A percentile compares a stretch with the other conserved stretches of the same genome.
phyloP scores from a whole-genome alignment of 2,113 vertebrate genomes.

The Crotalus viridis region DNA sequence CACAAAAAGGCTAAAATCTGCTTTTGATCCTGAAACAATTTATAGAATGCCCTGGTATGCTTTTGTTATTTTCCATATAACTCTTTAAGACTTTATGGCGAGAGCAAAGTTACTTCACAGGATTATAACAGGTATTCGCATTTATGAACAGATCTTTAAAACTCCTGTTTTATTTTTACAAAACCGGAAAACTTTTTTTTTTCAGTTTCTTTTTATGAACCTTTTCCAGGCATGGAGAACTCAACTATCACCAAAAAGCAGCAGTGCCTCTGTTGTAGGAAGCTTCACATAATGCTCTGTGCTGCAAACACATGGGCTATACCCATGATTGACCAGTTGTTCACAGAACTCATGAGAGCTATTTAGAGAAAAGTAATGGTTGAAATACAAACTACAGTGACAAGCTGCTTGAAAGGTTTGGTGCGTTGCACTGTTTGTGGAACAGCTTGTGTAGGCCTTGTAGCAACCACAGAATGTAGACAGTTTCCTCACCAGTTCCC shows the following conservation, averaged over 20 bases:
- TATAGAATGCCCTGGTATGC: neutral
- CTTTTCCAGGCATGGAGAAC: neutral
- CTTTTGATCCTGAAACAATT: neutral
- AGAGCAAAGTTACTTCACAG: neutral
- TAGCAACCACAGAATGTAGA: too few relatives aligned
- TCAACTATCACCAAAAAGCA: neutral
- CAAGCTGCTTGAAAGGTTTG: neutral
- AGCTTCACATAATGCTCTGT: neutral
- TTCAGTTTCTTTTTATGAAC: neutral
- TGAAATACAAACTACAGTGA: neutral
- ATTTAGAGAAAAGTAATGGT: neutral
- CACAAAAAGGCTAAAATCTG: slow-evolving; percentile 16
- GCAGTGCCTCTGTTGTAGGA: neutral
- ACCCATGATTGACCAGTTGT: neutral
- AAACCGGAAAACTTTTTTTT: neutral
- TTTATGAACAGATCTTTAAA: neutral
- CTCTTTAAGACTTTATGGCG: neutral
- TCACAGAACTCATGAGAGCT: neutral
- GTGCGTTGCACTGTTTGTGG: neutral
- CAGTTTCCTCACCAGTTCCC: too few relatives aligned
- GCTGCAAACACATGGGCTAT: neutral
- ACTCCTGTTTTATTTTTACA: neutral
- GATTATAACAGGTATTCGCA: neutral
- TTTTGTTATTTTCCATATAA: neutral
- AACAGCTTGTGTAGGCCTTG: neutral